Percentiles rank a stretch among this genome's conserved stretches.
Conservation (phyloP, 1,140 invertebrate genomes). For the Pseudomyrmex dendroicus region DNA sequence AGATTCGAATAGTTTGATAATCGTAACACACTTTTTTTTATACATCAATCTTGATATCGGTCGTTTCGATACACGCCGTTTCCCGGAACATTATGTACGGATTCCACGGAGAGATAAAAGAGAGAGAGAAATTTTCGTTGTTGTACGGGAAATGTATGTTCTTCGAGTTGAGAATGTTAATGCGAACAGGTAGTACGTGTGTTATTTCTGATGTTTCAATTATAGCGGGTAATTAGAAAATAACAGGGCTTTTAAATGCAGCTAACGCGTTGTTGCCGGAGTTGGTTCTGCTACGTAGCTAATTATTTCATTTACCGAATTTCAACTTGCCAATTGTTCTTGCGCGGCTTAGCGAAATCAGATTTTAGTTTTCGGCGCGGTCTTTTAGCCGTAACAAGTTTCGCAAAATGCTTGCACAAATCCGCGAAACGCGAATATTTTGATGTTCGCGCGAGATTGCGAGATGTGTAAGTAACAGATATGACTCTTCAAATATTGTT, state of each 20-base stretch:
- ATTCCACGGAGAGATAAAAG: background rate
- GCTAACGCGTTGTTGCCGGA: background rate
- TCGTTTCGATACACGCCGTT: background rate
- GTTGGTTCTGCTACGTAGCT: background rate
- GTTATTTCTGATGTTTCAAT: conserved; percentile 1
- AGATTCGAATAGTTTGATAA: conserved; percentile 29
- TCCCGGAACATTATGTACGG: background rate
- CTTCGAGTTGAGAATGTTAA: background rate
- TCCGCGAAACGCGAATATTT: conserved; percentile 18
- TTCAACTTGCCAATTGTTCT: conserved; percentile 9
- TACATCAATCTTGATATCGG: background rate
- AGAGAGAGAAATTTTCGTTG: background rate
- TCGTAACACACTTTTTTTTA: background rate
- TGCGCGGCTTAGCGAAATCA: background rate
- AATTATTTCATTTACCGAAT: background rate
- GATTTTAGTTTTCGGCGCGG: background rate
- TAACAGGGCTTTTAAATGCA: conserved; percentile 2
- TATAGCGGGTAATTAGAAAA: background rate
- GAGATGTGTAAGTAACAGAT: conserved; percentile 1
- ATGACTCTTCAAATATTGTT: conserved; percentile 8
- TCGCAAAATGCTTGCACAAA: conserved; percentile 16
- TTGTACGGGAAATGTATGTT: background rate
- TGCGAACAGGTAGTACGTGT: too few relatives aligned
- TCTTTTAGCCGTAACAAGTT: conserved; percentile 13
- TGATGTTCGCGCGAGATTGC: conserved; percentile 1